These are phyloP conservation scores for Cynoglossus semilaevis DNA, from an alignment of 2,113 vertebrate genomes.

Conservation along the genomic window DNA sequence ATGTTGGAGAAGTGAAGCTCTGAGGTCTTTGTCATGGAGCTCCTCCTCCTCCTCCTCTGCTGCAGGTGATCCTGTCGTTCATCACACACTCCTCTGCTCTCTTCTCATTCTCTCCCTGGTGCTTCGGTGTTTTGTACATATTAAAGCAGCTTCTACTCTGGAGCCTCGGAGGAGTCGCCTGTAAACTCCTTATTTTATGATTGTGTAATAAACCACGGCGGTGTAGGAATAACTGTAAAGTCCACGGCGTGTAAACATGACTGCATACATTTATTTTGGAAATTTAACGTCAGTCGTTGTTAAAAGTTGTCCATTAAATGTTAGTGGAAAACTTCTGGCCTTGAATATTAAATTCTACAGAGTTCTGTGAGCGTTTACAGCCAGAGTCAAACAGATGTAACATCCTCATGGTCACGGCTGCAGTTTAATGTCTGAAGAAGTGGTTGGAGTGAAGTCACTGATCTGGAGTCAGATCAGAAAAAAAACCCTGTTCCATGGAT, in stretches of 20 bases:
- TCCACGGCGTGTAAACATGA: background rate
- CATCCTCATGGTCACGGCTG: no score
- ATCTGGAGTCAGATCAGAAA: no score
- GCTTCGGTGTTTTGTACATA: background rate
- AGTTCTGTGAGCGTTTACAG: no score
- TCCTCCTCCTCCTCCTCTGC: background rate
- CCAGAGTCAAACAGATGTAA: no score
- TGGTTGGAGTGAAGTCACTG: no score
- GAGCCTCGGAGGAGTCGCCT: background rate
- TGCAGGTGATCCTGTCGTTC: background rate
- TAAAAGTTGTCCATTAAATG: no score
- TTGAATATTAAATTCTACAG: background rate
- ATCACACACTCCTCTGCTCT: background rate
- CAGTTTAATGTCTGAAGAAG: no score
- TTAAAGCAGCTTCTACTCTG: background rate
- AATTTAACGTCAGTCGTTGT: background rate
- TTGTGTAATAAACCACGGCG: constrained; percentile 4
- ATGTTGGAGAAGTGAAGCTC: no score
- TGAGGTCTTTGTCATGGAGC: background rate
- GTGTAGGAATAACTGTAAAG: background rate
- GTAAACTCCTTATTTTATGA: background rate
- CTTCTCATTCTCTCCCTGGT: background rate
- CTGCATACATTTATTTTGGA: background rate
- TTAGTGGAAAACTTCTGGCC: background rate
- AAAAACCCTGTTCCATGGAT: no score